Evolutionary conservation across 1,140 invertebrate species (phyloP).

Genomic region (Globodera rostochiensis): DNA sequence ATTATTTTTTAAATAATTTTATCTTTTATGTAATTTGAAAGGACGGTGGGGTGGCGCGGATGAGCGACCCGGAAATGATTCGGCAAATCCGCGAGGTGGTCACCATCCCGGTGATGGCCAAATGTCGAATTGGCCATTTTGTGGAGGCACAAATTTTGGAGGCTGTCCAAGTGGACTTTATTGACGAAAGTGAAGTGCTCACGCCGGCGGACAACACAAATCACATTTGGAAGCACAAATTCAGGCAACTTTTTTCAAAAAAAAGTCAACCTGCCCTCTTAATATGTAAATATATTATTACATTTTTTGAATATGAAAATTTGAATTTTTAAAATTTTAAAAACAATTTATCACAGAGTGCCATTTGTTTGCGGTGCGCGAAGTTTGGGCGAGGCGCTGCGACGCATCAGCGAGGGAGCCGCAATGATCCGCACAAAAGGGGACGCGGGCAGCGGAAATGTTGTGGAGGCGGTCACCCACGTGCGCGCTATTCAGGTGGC

Average conservation of each 20-base stretch:
- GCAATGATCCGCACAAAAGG: constrained; percentile 22
- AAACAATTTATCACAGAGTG: not conserved
- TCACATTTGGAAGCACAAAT: constrained; percentile 24
- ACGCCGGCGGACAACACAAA: constrained; percentile 15
- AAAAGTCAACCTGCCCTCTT: not conserved
- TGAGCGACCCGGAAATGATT: constrained; percentile 29
- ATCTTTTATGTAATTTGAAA: not conserved
- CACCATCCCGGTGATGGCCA: constrained; percentile 24
- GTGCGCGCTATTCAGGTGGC: constrained; percentile 4
- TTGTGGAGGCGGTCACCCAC: constrained; percentile 17
- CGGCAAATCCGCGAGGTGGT: constrained; percentile 7
- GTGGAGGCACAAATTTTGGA: constrained; percentile 23
- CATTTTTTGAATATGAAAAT: not conserved
- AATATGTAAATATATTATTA: not conserved
- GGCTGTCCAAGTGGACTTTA: constrained; percentile 18
- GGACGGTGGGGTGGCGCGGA: constrained; percentile 15
- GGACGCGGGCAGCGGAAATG: constrained; percentile 21
- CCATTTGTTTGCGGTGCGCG: constrained; percentile 23
- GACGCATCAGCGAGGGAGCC: constrained; percentile 13
- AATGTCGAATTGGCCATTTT: constrained; percentile 25
- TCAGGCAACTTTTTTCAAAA: not conserved
- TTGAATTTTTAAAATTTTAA: not conserved
- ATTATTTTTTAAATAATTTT: not conserved
- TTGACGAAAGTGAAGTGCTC: constrained; percentile 24
- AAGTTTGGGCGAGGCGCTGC: constrained; percentile 18